phyloP scores from a whole-genome alignment of 2,888 invertebrate genomes.

The Drosophila planitibia region DNA sequence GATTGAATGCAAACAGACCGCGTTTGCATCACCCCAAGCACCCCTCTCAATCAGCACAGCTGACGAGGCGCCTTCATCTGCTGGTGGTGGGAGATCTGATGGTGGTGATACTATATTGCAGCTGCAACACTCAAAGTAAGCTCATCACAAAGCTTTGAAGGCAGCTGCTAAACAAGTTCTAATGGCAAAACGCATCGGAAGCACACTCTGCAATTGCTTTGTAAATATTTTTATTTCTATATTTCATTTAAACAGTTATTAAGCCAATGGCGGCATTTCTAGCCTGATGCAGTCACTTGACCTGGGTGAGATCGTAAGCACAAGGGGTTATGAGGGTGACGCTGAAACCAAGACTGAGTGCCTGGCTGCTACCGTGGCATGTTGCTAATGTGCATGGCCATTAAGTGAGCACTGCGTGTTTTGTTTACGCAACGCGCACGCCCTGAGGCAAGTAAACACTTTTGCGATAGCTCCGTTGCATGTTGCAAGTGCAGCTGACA shows the following conservation, averaged over 20 bases:
- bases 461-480: slow-evolving; percentile 54
- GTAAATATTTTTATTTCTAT: slow-evolving; percentile 76
- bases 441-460: slow-evolving; percentile 42
- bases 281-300: slow-evolving; percentile 45
- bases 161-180: slow-evolving; percentile 51
- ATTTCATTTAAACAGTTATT: slow-evolving; percentile 69
- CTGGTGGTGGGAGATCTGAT: background rate
- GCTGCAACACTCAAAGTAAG: slow-evolving; percentile 42
- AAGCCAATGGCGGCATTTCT: slow-evolving; percentile 61
- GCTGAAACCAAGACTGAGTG: slow-evolving; percentile 17
- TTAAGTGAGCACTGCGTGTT: slow-evolving; percentile 78
- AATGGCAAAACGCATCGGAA: slow-evolving; percentile 33
- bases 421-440: slow-evolving; percentile 74
- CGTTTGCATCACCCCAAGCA: slow-evolving; percentile 20
- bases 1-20: slow-evolving; percentile 59
- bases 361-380: slow-evolving; percentile 58
- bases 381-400: slow-evolving; percentile 79
- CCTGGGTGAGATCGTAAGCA: slow-evolving; percentile 11
- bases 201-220: slow-evolving; percentile 55
- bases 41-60: slow-evolving; percentile 33
- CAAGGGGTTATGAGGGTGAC: slow-evolving; percentile 10
- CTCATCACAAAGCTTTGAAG: slow-evolving; percentile 43
- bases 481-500: slow-evolving; percentile 71
- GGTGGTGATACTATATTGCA: slow-evolving; percentile 4
- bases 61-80: slow-evolving; percentile 29